A percentile compares a stretch with the other conserved stretches of the same genome.
Conservation (phyloP, 2,797 vertebrate species). For the Epinephelus malabaricus region DNA sequence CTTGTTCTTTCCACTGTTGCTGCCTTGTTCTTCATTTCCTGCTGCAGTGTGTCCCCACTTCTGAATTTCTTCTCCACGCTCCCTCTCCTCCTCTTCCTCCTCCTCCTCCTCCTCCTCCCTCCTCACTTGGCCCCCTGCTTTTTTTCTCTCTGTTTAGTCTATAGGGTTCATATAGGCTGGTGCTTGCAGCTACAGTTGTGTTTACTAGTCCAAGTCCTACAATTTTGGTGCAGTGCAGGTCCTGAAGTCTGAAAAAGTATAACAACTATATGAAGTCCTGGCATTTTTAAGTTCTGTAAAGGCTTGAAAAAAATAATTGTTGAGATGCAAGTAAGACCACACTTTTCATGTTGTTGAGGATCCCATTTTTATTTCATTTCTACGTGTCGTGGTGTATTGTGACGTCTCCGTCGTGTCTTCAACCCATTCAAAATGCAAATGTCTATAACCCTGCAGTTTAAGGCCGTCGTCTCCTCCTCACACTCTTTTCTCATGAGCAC, state of each 20-base stretch:
- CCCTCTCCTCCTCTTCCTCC: constrained; percentile 1
- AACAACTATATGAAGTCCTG: neutral
- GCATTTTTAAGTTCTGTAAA: neutral
- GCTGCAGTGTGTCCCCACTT: constrained; percentile 52
- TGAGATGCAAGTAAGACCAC: neutral
- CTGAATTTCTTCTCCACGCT: constrained; percentile 54
- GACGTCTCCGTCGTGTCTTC: neutral
- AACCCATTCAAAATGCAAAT: neutral
- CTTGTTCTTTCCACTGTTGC: constrained; percentile 50
- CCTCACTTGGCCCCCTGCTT: constrained; percentile 30
- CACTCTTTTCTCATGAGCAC: neutral
- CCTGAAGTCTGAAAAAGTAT: neutral
- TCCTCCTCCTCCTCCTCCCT: constrained; percentile 5
- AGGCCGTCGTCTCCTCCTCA: neutral
- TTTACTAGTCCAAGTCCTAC: constrained; percentile 23
- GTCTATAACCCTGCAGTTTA: neutral
- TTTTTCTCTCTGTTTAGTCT: constrained; percentile 57
- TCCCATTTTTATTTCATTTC: neutral
- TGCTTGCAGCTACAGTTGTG: constrained; percentile 26
- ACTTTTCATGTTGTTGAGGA: neutral
- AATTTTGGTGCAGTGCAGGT: neutral
- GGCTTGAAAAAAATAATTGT: neutral
- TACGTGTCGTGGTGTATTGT: neutral
- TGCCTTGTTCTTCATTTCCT: constrained; percentile 70
- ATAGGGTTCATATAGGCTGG: constrained; percentile 41